Evolutionary conservation across 2,797 vertebrate genomes (phyloP), one percentile per base, ranked within the genome.

Genomic region (Sebastes glaucus): DNA sequence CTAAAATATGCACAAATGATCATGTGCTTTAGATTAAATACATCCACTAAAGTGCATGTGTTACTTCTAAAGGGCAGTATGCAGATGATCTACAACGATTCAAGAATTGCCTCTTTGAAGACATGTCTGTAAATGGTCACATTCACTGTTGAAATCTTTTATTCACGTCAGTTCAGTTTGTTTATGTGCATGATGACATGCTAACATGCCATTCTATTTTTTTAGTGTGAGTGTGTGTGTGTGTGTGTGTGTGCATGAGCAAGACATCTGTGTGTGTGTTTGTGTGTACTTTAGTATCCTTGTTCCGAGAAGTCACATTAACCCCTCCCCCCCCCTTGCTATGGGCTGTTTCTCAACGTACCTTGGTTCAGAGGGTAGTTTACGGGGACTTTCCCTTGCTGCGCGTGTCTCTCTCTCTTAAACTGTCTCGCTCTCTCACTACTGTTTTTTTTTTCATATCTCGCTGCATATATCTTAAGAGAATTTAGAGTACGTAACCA

Each of bases 231-330:
- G 61, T 13, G 49, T 67, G 63, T 77, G 13, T 35, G 32, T 38
- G 13, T 35, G 32, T 38, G 35, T 35, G 33, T 38, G 33, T 38
- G 78, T 65, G 63, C 80, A 74, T 32, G 33, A 65, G 73, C 14
- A 32, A 84, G 66, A 77, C 72, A 73, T 84, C 53, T 38, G 64
- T 84, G 69, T 87, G 79, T 88, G 79, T 88, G 61, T 81, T 78
- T 88, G 62, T 81, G 79, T 85, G 70, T 70, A 30, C 80, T 91
- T 94, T 87, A 91, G 86, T 94, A 91, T 95, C 82, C 90, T 93
- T 67, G 84, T 96, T 96, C 94, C 92, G 93, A 95, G 94, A 96
- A 96, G 94, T 96, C 95, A 96, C 95, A 94, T 96, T 95, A 95
- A 92, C 23, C 4, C 16, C 22, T 60, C 72, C 25, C 38, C 84